Base-by-base conservation (phyloP, 2,888 invertebrate genomes). In the Eupithecia pulchellata region DNA sequence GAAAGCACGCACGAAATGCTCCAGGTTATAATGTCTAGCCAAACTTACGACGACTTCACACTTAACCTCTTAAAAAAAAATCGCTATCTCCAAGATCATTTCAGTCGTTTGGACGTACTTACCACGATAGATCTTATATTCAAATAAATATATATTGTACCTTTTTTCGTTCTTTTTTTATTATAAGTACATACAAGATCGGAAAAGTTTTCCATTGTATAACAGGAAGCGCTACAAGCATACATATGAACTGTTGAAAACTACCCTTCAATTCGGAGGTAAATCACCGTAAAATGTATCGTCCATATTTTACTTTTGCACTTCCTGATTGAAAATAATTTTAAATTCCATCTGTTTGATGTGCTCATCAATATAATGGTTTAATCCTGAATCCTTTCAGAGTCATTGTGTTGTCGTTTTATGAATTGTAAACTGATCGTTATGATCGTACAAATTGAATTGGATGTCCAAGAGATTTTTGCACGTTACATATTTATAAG, bases 301-400 rank as follows among this genome's bases (percentile, higher is more conserved):
- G 57, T 60, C 61, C 62, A 47, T 76, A 72, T 72, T 68, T 71
- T 71, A 71, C 66, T 75, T 73, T 71, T 74, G 61, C 64, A 69
- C 73, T 70, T 68, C 58, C 73, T 67, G 73, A 77, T 74, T 73
- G 76, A 71, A 74, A 76, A 72, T 71, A 72, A 76, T 76, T 73
- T 77, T 71, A 71, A 72, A 75, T 65, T 74, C 52, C 63, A 66
- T 73, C 66, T 65, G 65, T 70, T 70, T 71, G 66, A 73, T 71
- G 66, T 68, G 47, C 57, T 68, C 73, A 68, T 71, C 63, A 66
- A 66, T 71, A 34, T 72, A 66, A 72, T 62, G 69, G 58, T 29
- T 58, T 64, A 66, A 70, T 71, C 68, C 73, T 73, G 20, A 30
- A 55, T 64, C 36, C 32, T 30, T 62, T 55, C 39, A 60, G n/a